Evolutionary conservation across 2,113 vertebrate genomes (phyloP), one percentile per base, ranked within the genome.

Genomic region (Desmodus rotundus): DNA sequence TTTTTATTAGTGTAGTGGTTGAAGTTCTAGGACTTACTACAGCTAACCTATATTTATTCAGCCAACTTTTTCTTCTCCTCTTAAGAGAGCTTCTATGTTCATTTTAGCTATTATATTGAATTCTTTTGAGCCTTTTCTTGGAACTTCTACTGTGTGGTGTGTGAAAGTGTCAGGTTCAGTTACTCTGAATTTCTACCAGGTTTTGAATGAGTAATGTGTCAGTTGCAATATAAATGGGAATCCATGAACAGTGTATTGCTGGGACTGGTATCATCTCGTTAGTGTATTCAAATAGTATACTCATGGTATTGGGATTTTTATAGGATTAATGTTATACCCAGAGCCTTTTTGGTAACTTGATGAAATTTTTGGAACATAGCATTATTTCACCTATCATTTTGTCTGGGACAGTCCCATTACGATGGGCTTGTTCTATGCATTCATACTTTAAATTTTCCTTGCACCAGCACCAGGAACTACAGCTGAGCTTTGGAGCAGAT

Each of bases 401-500:
- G 14, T 93, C 63, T 92, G 31, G 87, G 67, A 78, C 33, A 73
- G 41, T 73, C 31, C 54, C 47, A 84, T 82, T 87, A 87, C 89
- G 83, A 82, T 89, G 20, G 65, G 41, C 80, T 84, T 80, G 33
- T 26, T 41, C 54, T 83, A 63, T 70, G 9, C 47, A 83, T 94
- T 95, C 93, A 56, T 78, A n/a, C 88, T 70, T 89, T 95, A 17
- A 87, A 95, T 96, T 87, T 98, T 97, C 93, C 91, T 94, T 89
- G 67, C 56, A 80, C 77, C 52, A 96, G 91, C n/a, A 96, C 90
- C 83, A 98, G 73, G 97, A 96, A 94, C 97, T 98, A 7, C 92
- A 98, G n/a, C 96, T 98, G 96, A 95, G 97, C 94, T 98, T 98
- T 95, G 96, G 96, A 96, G 93, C 95, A 97, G 98, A 99, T 94